These are phyloP conservation scores for Drosophila kambysellisi DNA, from an alignment of 2,888 invertebrate species.

Conservation along the genomic window DNA sequence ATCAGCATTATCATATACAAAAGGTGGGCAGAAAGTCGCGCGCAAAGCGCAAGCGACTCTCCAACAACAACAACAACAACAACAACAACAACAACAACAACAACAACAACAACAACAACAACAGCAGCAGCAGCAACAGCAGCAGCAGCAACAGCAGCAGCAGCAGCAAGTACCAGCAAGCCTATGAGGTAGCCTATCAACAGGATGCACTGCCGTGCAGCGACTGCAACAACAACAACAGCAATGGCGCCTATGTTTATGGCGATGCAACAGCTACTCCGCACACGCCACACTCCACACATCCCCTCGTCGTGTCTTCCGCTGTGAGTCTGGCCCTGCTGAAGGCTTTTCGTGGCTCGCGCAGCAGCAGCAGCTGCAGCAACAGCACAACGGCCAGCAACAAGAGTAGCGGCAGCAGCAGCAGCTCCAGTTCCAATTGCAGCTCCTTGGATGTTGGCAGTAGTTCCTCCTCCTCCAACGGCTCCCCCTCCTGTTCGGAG, in stretches of 20 bases:
- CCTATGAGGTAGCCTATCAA: constrained; percentile 53
- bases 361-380: constrained; percentile 84
- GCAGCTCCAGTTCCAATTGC: constrained; percentile 57
- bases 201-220: constrained; percentile 61
- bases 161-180: constrained; percentile 48
- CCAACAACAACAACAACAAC: constrained; percentile 45
- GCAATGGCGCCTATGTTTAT: constrained; percentile 54
- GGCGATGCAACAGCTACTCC: constrained; percentile 76
- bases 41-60: constrained; percentile 81
- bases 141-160: constrained; percentile 12
- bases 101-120: no score
- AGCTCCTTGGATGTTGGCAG: constrained; percentile 27
- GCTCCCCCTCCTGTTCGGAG: constrained; percentile 20
- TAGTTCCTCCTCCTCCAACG: constrained; percentile 5
- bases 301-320: constrained; percentile 77
- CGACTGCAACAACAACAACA: constrained; percentile 69
- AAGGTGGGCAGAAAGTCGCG: constrained; percentile 83
- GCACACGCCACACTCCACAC: constrained; percentile 81
- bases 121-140: constrained; percentile 23
- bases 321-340: constrained; percentile 68
- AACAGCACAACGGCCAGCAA: constrained; percentile 85
- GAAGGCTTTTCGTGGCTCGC: constrained; percentile 80
- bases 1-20: constrained; percentile 74
- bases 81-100: no score
- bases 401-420: constrained; percentile 84